A percentile compares a stretch with the other conserved stretches of the same genome.
phyloP scores from a whole-genome alignment of 1,140 invertebrate species.

The Cotesia glomerata region DNA sequence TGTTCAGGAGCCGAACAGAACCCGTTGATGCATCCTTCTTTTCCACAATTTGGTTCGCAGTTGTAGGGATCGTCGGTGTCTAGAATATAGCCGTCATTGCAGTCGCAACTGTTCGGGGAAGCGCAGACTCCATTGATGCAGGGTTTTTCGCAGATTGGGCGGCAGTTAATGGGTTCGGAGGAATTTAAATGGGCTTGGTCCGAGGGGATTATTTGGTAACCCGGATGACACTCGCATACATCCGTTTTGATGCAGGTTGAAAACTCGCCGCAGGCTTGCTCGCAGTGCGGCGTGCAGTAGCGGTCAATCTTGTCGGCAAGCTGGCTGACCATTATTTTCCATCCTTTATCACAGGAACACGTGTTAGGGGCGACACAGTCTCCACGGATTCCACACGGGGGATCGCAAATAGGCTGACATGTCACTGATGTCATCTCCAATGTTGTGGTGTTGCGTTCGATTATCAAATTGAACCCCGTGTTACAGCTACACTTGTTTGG shows the following conservation, averaged over 20 bases:
- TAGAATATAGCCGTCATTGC: slow-evolving; percentile 46
- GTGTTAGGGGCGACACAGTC: slow-evolving; percentile 11
- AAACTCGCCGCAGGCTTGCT: slow-evolving; percentile 20
- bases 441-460: not conserved
- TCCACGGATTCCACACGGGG: slow-evolving; percentile 19
- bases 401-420: slow-evolving; percentile 40
- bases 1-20: slow-evolving; percentile 37
- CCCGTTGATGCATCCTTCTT: slow-evolving; percentile 34
- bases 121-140: slow-evolving; percentile 64
- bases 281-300: slow-evolving; percentile 32
- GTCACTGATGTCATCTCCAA: not conserved
- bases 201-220: slow-evolving; percentile 29
- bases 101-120: slow-evolving; percentile 66
- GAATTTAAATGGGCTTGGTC: not conserved
- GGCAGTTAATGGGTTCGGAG: slow-evolving; percentile 50
- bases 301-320: slow-evolving; percentile 22
- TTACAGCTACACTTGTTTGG: slow-evolving; percentile 57
- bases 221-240: slow-evolving; percentile 36
- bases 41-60: slow-evolving; percentile 36
- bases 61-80: slow-evolving; percentile 12
- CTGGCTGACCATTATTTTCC: not conserved
- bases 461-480: slow-evolving; percentile 50
- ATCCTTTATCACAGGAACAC: slow-evolving; percentile 24
- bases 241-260: slow-evolving; percentile 40
- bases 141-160: slow-evolving; percentile 67